Conservation (phyloP, 2,888 invertebrate species). For the Leptura quadrifasciata region DNA sequence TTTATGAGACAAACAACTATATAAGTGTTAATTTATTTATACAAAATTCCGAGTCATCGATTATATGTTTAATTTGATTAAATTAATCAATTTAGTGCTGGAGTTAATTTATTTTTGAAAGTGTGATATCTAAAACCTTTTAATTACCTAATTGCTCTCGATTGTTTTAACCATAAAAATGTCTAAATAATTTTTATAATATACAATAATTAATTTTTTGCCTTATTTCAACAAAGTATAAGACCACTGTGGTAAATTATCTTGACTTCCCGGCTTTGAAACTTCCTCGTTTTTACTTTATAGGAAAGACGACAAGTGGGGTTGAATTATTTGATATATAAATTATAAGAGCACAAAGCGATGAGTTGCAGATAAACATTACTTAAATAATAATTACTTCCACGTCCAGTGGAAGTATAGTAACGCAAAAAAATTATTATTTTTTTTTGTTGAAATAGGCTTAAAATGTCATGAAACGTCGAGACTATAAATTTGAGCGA, state of each 20-base stretch:
- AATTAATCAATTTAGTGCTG: neutral
- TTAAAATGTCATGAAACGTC: too few relatives aligned
- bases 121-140: neutral
- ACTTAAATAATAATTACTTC: too few relatives aligned
- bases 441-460: too few relatives aligned
- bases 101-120: neutral
- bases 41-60: neutral
- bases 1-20: too few relatives aligned
- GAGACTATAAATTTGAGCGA: too few relatives aligned
- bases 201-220: neutral
- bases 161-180: neutral
- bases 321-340: neutral
- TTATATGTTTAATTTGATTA: neutral
- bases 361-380: too few relatives aligned
- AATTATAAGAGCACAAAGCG: too few relatives aligned
- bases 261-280: neutral
- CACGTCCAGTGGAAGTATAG: too few relatives aligned
- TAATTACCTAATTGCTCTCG: neutral
- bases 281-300: neutral
- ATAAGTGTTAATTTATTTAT: too few relatives aligned
- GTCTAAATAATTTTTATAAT: neutral
- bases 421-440: too few relatives aligned
- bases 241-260: neutral
- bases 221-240: neutral
- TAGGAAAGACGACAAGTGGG: neutral